Base-by-base conservation (phyloP, 37 sponge, comb jelly and placozoan species). In the Diacarnus erythraeanus region DNA sequence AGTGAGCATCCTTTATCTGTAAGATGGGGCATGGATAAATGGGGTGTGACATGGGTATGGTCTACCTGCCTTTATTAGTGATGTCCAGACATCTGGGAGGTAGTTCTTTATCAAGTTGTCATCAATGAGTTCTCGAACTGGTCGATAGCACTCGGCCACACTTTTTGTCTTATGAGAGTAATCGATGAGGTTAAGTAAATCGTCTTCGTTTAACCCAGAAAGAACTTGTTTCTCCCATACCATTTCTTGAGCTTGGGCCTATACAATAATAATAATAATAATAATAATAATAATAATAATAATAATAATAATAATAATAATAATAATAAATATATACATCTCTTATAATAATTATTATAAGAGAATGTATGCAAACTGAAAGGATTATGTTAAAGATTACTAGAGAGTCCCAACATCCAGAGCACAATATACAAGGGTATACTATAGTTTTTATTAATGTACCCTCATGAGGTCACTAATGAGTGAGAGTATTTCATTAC, bases 1-100 rank as follows among this genome's bases (percentile, higher is more conserved):
- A 83, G 69, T 89, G 84, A 30, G 89, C 89, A 26, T 83, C 89
- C 42, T 83, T 80, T 9, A 89, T 71, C 88, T 87, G 43, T 18
- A 59, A 2, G 9, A 38, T 47, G 59, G 2, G 9, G 15, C 4
- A 72, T 22, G 23, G 17, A 2, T 31, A 25, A 43, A 21, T 40
- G 31, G 54, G 66, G 54, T 42, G 68, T 64, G 54, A 35, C 15
- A 9, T 3, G 54, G 44, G 21, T 5, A 17, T 12, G 63, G 12
- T 23, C 3, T 8, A 20, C 57, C 4, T 70, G 72, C 80, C 80
- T 87, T 87, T 21, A 87, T 60, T 10, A 80, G 40, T 3, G 77
- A 51, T 5, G 60, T 26, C 88, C 88, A 87, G 77, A 77, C 75
- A 12, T 65, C 72, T 44, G 88, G 88, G 38, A 87, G 64, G 42